Conservation (phyloP, 2,888 invertebrate species). For the Leucozona laternaria region DNA sequence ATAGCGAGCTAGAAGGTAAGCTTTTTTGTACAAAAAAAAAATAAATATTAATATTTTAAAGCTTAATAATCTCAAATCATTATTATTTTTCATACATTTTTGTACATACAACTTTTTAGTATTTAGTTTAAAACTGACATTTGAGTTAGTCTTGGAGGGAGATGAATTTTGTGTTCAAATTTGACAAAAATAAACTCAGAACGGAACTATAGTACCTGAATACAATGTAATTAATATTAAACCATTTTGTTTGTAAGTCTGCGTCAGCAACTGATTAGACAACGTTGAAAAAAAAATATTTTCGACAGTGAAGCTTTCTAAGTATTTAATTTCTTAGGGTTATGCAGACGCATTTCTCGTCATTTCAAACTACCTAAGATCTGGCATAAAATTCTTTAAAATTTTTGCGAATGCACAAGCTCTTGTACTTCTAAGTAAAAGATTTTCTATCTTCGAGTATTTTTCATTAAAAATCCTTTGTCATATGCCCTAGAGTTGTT, state of each 20-base stretch:
- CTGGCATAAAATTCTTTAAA: not conserved
- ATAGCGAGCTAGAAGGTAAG: constrained; percentile 80
- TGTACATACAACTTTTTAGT: constrained; percentile 27
- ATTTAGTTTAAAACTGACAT: not conserved
- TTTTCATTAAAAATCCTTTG: too few relatives aligned
- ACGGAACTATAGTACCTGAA: too few relatives aligned
- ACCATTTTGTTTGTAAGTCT: too few relatives aligned
- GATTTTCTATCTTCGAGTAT: too few relatives aligned
- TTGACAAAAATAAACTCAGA: not conserved
- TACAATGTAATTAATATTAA: too few relatives aligned
- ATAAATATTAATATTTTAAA: not conserved
- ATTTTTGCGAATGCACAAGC: not conserved
- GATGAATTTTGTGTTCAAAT: not conserved
- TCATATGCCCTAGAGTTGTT: too few relatives aligned
- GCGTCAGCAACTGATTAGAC: too few relatives aligned
- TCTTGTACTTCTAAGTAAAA: not conserved
- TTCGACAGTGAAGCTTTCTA: too few relatives aligned
- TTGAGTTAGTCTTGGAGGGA: not conserved
- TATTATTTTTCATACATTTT: constrained; percentile 7
- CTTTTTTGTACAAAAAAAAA: constrained; percentile 22
- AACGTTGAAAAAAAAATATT: too few relatives aligned
- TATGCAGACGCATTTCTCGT: not conserved
- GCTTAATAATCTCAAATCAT: not conserved
- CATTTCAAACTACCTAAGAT: not conserved
- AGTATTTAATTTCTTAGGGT: too few relatives aligned